phyloP scores from a whole-genome alignment of 2,888 invertebrate species.

The Lasioglossum vierecki region DNA sequence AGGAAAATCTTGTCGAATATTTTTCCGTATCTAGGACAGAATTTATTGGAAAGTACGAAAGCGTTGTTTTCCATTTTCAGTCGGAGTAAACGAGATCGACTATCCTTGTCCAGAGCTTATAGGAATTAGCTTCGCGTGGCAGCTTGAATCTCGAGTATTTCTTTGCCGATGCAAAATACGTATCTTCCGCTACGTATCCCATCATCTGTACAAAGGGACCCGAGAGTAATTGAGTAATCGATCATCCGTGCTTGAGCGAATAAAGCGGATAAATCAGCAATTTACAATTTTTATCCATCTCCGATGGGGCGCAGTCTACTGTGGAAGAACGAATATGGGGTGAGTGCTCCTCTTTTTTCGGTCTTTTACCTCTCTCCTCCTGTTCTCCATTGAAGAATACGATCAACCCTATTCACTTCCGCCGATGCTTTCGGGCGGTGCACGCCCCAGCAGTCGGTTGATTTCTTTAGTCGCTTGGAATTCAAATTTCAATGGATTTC shows the following conservation, averaged over 20 bases:
- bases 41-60: not conserved
- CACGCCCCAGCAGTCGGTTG: conserved; percentile 26
- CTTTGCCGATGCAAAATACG: conserved; percentile 6
- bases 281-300: conserved; percentile 38
- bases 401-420: conserved; percentile 44
- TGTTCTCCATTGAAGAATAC: conserved; percentile 49
- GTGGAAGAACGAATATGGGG: conserved; percentile 16
- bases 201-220: not conserved
- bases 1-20: not conserved
- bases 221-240: conserved; percentile 18
- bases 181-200: not conserved
- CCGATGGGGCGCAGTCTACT: not conserved
- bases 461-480: conserved; percentile 56
- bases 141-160: not conserved
- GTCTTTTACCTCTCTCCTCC: conserved; percentile 25
- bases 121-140: not conserved
- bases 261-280: conserved; percentile 36
- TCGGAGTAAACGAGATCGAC: not conserved
- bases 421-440: conserved; percentile 26
- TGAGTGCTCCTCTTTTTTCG: conserved; percentile 25
- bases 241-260: conserved; percentile 25
- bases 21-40: not conserved
- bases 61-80: not conserved
- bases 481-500: conserved; percentile 54
- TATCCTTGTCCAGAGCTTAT: no score